Conservation (phyloP, 2,888 invertebrate species). For the Ariolimax columbianus region DNA sequence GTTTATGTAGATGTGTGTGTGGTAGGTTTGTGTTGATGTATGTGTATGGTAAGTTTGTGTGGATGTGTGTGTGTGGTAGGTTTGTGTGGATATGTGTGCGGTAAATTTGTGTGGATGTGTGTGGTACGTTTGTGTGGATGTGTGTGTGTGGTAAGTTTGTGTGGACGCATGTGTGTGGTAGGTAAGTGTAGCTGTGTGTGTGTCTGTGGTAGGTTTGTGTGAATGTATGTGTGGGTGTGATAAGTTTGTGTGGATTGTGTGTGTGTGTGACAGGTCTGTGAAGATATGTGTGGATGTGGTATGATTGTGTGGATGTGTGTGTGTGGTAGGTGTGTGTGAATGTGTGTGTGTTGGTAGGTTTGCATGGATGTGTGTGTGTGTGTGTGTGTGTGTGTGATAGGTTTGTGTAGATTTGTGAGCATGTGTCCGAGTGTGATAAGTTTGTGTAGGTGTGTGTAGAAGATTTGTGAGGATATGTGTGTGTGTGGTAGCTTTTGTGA, state of each 20-base stretch:
- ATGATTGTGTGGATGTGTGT: background rate
- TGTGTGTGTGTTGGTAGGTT: slow-evolving; percentile 28
- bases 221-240: slow-evolving; percentile 12
- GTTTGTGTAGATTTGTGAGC: slow-evolving; percentile 14
- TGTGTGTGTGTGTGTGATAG: slow-evolving; percentile 27
- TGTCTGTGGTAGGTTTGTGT: slow-evolving; percentile 15
- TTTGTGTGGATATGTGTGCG: too few species aligned
- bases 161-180: background rate
- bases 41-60: too few species aligned
- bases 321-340: background rate
- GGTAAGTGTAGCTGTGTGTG: background rate
- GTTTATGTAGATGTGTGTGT: too few species aligned
- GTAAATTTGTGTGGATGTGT: too few species aligned
- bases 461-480: background rate
- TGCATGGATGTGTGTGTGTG: slow-evolving; percentile 29
- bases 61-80: too few species aligned
- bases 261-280: background rate
- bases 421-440: background rate
- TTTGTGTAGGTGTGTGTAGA: background rate
- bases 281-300: slow-evolving; percentile 7
- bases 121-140: too few species aligned
- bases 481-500: background rate
- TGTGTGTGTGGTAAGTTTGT: too few species aligned
- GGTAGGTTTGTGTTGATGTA: too few species aligned
- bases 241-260: too few species aligned